Evolutionary conservation across 2,113 vertebrate species (phyloP).

Genomic region (Rostratula benghalensis): DNA sequence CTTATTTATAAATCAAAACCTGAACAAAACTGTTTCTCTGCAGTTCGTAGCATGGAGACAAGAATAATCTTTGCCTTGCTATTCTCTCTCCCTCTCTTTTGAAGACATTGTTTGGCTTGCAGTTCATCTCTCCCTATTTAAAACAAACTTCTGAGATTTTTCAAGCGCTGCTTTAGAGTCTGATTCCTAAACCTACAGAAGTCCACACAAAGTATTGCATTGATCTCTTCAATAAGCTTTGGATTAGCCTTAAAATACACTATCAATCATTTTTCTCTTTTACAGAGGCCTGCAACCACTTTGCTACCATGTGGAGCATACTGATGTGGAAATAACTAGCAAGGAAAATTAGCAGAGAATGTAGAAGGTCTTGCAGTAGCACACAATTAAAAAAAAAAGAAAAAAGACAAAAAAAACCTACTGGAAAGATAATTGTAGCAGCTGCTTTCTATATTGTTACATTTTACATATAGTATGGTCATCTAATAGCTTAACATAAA

Average conservation of each 20-base stretch:
- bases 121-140: neutral
- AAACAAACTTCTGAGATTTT: constrained; percentile 24
- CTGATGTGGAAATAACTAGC: neutral
- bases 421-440: neutral
- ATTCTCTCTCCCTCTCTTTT: neutral
- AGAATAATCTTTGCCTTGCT: neutral
- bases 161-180: neutral
- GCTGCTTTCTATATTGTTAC: neutral
- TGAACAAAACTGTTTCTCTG: neutral
- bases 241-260: neutral
- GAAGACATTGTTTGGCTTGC: neutral
- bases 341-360: neutral
- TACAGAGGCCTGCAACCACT: neutral
- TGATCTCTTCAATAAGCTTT: neutral
- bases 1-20: neutral
- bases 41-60: neutral
- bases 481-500: neutral
- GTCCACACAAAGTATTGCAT: neutral
- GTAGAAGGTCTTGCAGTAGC: neutral
- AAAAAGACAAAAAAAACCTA: neutral
- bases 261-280: neutral
- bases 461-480: neutral
- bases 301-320: neutral
- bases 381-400: neutral
- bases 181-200: neutral